phyloP scores from a whole-genome alignment of 2,113 vertebrate genomes.

The Formicarius rufipectus region DNA sequence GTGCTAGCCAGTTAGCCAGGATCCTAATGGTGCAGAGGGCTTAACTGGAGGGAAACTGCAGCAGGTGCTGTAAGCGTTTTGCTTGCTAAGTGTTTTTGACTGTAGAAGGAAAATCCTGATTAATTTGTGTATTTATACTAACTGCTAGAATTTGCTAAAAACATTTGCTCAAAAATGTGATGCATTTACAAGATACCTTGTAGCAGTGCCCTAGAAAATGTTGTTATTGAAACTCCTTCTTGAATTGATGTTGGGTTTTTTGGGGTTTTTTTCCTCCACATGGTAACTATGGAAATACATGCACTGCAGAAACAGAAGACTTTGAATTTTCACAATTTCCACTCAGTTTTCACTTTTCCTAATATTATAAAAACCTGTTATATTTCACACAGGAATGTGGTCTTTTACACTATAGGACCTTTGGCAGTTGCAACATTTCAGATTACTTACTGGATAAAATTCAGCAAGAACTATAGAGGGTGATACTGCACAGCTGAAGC shows the following conservation, averaged over 20 bases:
- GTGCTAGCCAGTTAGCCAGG: neutral
- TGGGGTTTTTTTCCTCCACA: neutral
- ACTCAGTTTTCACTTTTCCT: neutral
- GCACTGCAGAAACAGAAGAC: neutral
- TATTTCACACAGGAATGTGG: neutral
- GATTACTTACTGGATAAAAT: neutral
- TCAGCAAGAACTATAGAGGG: neutral
- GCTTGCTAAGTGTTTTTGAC: neutral
- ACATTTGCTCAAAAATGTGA: neutral
- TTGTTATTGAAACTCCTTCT: slow-evolving; percentile 25
- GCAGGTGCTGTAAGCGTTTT: neutral
- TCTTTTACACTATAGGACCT: neutral
- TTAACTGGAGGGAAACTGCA: neutral
- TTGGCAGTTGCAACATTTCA: neutral
- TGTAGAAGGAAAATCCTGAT: neutral
- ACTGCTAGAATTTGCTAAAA: neutral
- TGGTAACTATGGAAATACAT: slow-evolving; percentile 27
- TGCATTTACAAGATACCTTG: neutral
- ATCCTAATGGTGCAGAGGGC: neutral
- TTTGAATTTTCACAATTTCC: neutral
- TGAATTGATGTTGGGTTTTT: too few relatives aligned
- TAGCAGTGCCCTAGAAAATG: slow-evolving; percentile 2
- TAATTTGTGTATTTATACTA: neutral
- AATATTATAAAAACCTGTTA: neutral
- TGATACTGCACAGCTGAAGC: neutral